Conservation (phyloP, 2,888 invertebrate species). For the Tetanocera ferruginea region DNA sequence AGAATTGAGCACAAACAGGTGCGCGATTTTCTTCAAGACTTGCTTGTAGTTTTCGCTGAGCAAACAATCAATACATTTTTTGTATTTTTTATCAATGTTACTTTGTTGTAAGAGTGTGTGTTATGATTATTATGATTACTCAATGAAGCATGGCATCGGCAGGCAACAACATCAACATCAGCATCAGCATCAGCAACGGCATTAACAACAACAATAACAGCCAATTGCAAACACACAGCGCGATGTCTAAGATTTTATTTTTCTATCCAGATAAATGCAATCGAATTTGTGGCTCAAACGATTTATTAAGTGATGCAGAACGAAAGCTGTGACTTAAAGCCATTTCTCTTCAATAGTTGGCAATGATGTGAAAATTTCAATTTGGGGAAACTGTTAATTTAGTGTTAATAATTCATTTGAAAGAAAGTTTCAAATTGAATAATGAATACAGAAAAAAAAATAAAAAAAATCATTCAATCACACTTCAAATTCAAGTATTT, state of each 20-base stretch:
- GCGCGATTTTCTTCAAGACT: constrained; percentile 20
- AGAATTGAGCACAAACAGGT: constrained; percentile 30
- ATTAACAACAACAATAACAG: constrained; percentile 12
- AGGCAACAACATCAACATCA: constrained; percentile 13
- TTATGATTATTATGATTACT: constrained; percentile 44
- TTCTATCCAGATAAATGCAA: constrained; percentile 14
- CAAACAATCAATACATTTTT: constrained; percentile 17
- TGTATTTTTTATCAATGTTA: no score
- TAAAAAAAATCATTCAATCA: background rate
- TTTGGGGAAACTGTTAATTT: constrained; percentile 14
- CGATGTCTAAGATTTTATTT: background rate
- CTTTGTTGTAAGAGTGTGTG: background rate
- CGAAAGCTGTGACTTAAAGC: constrained; percentile 12
- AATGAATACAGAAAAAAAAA: background rate
- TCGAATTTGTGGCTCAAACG: constrained; percentile 27
- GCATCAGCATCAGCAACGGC: constrained; percentile 10
- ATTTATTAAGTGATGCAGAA: constrained; percentile 39
- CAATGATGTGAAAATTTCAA: background rate
- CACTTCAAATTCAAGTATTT: background rate
- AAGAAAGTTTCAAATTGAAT: background rate
- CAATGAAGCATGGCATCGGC: constrained; percentile 34
- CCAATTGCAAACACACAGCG: constrained; percentile 3
- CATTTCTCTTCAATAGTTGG: background rate
- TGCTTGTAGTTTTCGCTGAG: constrained; percentile 47
- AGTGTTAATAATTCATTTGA: constrained; percentile 13